These are phyloP conservation scores for Tachystola acroxantha DNA, from an alignment of 2,888 invertebrate species.

Conservation along the genomic window DNA sequence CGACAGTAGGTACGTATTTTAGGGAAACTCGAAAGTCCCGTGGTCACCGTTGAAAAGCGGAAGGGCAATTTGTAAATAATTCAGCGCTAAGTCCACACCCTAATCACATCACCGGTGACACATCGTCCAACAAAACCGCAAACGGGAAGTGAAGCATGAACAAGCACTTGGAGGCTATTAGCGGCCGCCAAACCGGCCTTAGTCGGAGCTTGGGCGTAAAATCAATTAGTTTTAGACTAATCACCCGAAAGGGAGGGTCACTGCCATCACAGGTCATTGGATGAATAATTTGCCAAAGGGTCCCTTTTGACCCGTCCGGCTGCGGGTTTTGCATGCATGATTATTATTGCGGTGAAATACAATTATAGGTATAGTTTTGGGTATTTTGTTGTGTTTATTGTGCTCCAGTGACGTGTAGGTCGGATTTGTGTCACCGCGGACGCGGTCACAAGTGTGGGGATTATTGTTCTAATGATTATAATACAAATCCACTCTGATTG, in stretches of 20 bases:
- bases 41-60: too few relatives aligned
- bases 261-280: constrained; percentile 36
- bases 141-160: constrained; percentile 21
- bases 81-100: background rate
- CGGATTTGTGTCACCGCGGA: background rate
- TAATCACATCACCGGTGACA: constrained; percentile 12
- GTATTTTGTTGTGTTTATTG: constrained; percentile 10
- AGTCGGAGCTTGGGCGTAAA: constrained; percentile 26
- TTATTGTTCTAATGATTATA: background rate
- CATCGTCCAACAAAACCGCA: constrained; percentile 24
- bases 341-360: constrained; percentile 17
- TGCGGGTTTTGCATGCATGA: constrained; percentile 13
- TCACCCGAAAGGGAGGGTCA: constrained; percentile 45
- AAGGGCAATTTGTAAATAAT: background rate
- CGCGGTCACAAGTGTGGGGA: too few relatives aligned
- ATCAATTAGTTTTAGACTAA: constrained; percentile 58
- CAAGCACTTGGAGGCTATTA: constrained; percentile 25
- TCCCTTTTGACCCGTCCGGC: constrained; percentile 21
- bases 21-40: too few relatives aligned
- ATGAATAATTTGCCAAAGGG: constrained; percentile 47
- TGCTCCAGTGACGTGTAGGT: constrained; percentile 1
- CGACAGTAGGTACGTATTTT: too few relatives aligned
- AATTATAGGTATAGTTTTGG: constrained; percentile 12
- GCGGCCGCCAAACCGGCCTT: constrained; percentile 11
- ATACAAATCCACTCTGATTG: too few relatives aligned